Conservation (phyloP, 2,797 vertebrate genomes). For the Xenops minutus region DNA sequence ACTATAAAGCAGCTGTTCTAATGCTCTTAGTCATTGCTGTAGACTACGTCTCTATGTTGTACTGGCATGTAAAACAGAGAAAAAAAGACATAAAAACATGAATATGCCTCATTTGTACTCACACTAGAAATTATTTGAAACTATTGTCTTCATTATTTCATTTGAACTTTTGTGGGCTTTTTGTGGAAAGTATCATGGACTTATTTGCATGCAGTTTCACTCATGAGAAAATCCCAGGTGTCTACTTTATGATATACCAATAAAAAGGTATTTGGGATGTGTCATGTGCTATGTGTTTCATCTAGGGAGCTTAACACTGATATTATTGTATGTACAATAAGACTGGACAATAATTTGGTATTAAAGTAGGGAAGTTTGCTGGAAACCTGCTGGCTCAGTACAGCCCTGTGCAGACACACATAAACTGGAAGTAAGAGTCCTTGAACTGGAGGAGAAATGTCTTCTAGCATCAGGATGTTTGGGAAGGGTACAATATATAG, state of each 20-base stretch:
- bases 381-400: background rate
- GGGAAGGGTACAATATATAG: background rate
- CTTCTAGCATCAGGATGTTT: background rate
- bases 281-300: background rate
- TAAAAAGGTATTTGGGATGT: background rate
- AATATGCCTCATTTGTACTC: background rate
- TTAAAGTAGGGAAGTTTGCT: background rate
- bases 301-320: background rate
- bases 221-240: background rate
- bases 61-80: background rate
- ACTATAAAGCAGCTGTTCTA: conserved; percentile 42
- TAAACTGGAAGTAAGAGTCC: background rate
- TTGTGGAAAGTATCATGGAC: background rate
- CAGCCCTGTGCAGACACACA: background rate
- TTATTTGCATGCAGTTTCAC: background rate
- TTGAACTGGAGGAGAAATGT: background rate
- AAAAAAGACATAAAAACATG: background rate
- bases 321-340: background rate
- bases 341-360: background rate
- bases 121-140: background rate
- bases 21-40: background rate
- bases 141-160: background rate
- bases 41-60: background rate
- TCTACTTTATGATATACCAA: background rate
- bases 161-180: background rate